Base-by-base conservation (phyloP, 2,797 vertebrate genomes). In the Xenopus petersii region DNA sequence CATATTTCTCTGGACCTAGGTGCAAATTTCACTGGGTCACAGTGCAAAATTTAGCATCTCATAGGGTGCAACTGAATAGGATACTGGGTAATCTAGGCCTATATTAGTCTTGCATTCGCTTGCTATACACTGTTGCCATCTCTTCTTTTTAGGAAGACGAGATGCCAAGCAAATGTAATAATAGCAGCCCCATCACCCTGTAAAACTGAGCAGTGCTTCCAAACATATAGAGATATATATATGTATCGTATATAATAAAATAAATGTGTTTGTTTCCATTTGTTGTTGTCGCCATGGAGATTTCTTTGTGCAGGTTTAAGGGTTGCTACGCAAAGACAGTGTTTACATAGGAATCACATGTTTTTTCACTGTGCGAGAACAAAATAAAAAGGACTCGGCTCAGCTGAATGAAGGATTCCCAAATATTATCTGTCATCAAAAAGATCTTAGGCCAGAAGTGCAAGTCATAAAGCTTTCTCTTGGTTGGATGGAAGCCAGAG, bases 261-360 rank as follows among this genome's bases (percentile, higher is more conserved):
- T n/a, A 13, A 16, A 15, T 17, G 48, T 26, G 16, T 56, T 46
- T 73, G 70, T 72, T 72, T 61, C 61, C 33, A 42, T 26, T 77
- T 77, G 67, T 59, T 47, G 11, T 59, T 36, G 75, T 73, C 67
- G 42, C 70, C 75, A 49, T 69, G 58, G 75, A 24, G 16, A 12
- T 24, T 42, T 70, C 21, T 49, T 33, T 17, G 12, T 12, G 15
- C 48, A 47, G 58, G 64, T 74, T 74, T 60, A 17, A 68, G 11
- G 55, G 75, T 69, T 73, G 64, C 70, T 72, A 58, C 59, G 75
- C 66, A 73, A 64, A 73, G 59, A 62, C 62, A 69, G 56, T 69
- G 64, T 69, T 73, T 68, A 36, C 56, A 61, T 63, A 67, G 46
- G 60, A 60, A 42, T 46, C n/a, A 17, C 17, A 48, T 56, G 56